A percentile compares a stretch with the other conserved stretches of the same genome.
These are phyloP conservation scores for Amphibalanus amphitrite DNA, from an alignment of 1,140 invertebrate species.

Conservation along the genomic window DNA sequence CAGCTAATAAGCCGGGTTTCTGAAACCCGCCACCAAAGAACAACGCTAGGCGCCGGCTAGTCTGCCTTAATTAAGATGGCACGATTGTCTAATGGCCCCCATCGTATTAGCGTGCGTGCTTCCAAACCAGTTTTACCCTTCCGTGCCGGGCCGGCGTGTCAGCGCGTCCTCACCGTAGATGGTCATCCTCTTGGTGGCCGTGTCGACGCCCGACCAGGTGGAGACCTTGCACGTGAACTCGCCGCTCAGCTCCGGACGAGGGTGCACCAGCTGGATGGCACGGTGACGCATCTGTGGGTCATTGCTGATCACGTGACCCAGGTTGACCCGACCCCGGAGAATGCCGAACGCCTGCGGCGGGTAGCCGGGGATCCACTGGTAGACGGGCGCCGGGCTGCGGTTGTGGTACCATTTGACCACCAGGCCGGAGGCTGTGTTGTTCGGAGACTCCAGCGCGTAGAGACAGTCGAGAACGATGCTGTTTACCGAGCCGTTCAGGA, in stretches of 20 bases:
- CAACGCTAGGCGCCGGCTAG: too few species aligned
- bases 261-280: conserved; percentile 13
- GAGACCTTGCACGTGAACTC: conserved; percentile 13
- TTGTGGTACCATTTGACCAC: conserved; percentile 24
- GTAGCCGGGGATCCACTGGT: conserved; percentile 25
- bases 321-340: conserved; percentile 3
- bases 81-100: too few species aligned
- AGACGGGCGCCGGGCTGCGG: conserved; percentile 20
- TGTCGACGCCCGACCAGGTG: conserved; percentile 20
- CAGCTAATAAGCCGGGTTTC: too few species aligned
- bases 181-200: conserved; percentile 19
- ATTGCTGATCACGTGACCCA: background rate
- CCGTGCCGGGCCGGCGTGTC: too few species aligned
- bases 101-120: too few species aligned
- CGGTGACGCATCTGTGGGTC: conserved; percentile 9
- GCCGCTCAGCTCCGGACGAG: conserved; percentile 12
- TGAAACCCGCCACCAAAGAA: too few species aligned
- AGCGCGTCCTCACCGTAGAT: conserved; percentile 22
- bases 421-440: conserved; percentile 17
- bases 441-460: conserved; percentile 16
- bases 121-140: too few species aligned
- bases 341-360: conserved; percentile 16
- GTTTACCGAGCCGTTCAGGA: conserved; percentile 21
- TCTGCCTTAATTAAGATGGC: too few species aligned
- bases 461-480: conserved; percentile 23